phyloP scores from a whole-genome alignment of 2,113 vertebrate species.

The Erpornis zantholeuca region DNA sequence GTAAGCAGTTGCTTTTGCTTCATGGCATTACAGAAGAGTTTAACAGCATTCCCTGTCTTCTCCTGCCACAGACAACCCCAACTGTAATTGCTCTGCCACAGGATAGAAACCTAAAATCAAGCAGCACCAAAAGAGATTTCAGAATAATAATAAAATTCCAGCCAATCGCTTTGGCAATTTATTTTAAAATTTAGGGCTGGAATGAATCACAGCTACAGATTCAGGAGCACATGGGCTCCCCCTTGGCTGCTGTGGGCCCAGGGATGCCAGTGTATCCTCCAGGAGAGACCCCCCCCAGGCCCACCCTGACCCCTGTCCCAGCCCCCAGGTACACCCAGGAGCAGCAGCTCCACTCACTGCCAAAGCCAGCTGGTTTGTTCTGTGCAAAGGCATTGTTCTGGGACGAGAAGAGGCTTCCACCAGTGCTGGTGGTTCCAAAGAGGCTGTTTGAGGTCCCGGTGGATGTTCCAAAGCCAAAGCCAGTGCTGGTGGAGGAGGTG shows the following conservation, averaged over 20 bases:
- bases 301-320: rapidly evolving
- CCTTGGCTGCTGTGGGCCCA: neutral
- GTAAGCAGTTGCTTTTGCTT: neutral
- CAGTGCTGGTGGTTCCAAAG: conserved; percentile 87
- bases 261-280: rapidly evolving
- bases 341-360: conserved; percentile 79
- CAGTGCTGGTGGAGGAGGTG: conserved; percentile 86
- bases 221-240: rapidly evolving
- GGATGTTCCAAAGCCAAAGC: conserved; percentile 89
- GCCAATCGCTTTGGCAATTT: rapidly evolving
- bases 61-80: neutral
- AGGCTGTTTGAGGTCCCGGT: conserved; percentile 86
- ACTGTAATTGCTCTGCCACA: neutral
- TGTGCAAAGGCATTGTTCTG: conserved; percentile 92
- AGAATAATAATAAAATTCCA: neutral
- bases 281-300: rapidly evolving
- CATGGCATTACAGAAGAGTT: neutral
- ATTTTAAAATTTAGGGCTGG: neutral
- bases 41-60: neutral
- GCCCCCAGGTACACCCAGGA: rapidly evolving
- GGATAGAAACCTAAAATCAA: neutral
- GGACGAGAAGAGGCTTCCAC: conserved; percentile 90
- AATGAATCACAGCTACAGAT: rapidly evolving
- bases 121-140: too few species aligned
- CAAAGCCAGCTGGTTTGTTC: conserved; percentile 88